Percentiles rank a stretch among this genome's conserved stretches.
Conservation (phyloP, 2,888 invertebrate species). For the Drosophila colorata region DNA sequence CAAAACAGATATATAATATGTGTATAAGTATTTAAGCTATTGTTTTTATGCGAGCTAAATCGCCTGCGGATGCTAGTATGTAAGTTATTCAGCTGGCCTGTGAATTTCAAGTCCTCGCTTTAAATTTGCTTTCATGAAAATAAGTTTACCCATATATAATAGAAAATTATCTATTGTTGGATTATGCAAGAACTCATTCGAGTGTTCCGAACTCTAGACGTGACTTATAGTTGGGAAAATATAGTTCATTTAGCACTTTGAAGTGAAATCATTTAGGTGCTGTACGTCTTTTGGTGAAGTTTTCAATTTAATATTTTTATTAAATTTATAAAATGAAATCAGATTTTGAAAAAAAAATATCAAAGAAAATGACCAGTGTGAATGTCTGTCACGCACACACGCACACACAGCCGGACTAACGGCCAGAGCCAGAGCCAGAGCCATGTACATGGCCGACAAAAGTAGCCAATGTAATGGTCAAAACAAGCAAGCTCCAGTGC, state of each 20-base stretch:
- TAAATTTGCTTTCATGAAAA: conserved; percentile 14
- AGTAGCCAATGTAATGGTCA: conserved; percentile 73
- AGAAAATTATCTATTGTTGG: conserved; percentile 8
- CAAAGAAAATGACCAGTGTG: conserved; percentile 54
- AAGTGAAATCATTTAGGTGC: neutral
- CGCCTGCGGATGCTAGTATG: conserved; percentile 12
- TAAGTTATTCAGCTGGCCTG: conserved; percentile 19
- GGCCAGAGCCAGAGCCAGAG: neutral
- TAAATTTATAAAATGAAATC: conserved; percentile 70
- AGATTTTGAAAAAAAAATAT: conserved; percentile 57
- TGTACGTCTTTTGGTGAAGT: conserved; percentile 5
- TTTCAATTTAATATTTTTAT: conserved; percentile 62
- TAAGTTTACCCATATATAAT: conserved; percentile 21
- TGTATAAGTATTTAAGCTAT: conserved; percentile 49
- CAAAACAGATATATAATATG: conserved; percentile 4
- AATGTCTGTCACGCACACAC: conserved; percentile 48
- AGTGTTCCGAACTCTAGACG: neutral
- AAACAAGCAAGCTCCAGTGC: conserved; percentile 58
- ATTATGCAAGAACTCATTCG: neutral
- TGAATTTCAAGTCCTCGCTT: conserved; percentile 29
- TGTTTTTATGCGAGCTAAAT: conserved; percentile 50
- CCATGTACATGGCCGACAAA: conserved; percentile 55
- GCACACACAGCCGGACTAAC: conserved; percentile 7
- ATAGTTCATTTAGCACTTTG: neutral
- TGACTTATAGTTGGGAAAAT: too few relatives aligned